These are phyloP conservation scores for Ambastaia sidthimunki DNA, from an alignment of 2,797 vertebrate species.

Conservation along the genomic window DNA sequence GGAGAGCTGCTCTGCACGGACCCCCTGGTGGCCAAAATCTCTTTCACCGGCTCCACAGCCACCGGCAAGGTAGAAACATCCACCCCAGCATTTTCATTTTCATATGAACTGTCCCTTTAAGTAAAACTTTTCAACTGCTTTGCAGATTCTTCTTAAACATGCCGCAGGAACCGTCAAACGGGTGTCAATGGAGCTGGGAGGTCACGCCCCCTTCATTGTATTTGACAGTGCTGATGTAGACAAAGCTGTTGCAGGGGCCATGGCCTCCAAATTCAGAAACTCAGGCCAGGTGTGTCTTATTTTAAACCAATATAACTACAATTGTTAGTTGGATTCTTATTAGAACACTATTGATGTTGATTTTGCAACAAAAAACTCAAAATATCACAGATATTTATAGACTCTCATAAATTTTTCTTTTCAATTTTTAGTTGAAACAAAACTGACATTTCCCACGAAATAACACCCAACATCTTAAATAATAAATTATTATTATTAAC, in stretches of 20 bases:
- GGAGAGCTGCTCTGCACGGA: conserved; percentile 90
- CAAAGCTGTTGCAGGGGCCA: conserved; percentile 86
- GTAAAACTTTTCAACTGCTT: neutral
- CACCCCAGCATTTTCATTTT: neutral
- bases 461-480: too few relatives aligned
- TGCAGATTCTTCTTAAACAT: conserved; percentile 84
- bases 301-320: neutral
- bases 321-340: neutral
- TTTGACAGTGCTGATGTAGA: conserved; percentile 91
- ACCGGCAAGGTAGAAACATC: conserved; percentile 87
- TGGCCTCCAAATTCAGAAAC: conserved; percentile 93
- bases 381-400: too few relatives aligned
- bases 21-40: conserved; percentile 90
- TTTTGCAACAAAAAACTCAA: neutral
- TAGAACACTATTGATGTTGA: neutral
- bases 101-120: neutral
- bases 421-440: neutral
- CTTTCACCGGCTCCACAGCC: conserved; percentile 95
- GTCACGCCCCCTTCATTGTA: conserved; percentile 95
- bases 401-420: neutral
- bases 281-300: conserved; percentile 85
- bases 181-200: conserved; percentile 96
- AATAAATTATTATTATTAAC: too few relatives aligned
- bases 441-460: too few relatives aligned
- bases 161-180: conserved; percentile 91